phyloP scores from a whole-genome alignment of 2,888 invertebrate genomes.

The Graphium colonna region DNA sequence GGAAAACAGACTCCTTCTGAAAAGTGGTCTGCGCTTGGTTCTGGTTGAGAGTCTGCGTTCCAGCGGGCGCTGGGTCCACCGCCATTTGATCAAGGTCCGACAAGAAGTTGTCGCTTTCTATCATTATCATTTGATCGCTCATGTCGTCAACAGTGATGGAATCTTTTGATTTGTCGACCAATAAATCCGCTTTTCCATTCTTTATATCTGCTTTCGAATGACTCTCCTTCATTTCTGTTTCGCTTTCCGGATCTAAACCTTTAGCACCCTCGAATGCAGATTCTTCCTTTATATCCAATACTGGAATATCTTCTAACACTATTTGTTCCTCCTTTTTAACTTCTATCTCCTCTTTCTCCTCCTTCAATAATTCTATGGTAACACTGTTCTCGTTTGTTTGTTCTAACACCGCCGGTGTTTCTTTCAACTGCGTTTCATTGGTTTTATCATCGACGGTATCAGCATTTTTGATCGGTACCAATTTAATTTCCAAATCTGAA shows the following conservation, averaged over 20 bases:
- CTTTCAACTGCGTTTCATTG: conserved; percentile 55
- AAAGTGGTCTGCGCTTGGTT: conserved; percentile 58
- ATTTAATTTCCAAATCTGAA: conserved; percentile 57
- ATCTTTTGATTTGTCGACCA: conserved; percentile 57
- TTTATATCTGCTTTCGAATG: conserved; percentile 46
- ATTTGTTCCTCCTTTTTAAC: conserved; percentile 48
- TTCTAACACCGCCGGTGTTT: conserved; percentile 43
- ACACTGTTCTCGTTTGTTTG: conserved; percentile 42
- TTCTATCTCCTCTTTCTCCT: conserved; percentile 45
- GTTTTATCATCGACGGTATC: conserved; percentile 54
- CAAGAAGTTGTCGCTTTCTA: conserved; percentile 73
- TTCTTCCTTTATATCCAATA: conserved; percentile 43
- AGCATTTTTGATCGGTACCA: conserved; percentile 55
- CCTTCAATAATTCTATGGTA: conserved; percentile 50
- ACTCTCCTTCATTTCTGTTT: conserved; percentile 48
- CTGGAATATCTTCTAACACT: conserved; percentile 44
- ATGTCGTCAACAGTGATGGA: conserved; percentile 46
- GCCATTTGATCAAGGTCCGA: conserved; percentile 77
- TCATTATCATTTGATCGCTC: conserved; percentile 55
- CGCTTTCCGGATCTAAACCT: conserved; percentile 38
- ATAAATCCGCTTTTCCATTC: conserved; percentile 48
- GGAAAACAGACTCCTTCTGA: conserved; percentile 97
- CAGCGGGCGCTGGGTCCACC: conserved; percentile 65
- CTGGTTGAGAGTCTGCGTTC: conserved; percentile 47
- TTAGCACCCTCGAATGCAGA: conserved; percentile 42